Percentiles rank a stretch among this genome's conserved stretches.
Evolutionary conservation across 2,797 vertebrate genomes (phyloP).

Genomic region (Ciconia nigra): DNA sequence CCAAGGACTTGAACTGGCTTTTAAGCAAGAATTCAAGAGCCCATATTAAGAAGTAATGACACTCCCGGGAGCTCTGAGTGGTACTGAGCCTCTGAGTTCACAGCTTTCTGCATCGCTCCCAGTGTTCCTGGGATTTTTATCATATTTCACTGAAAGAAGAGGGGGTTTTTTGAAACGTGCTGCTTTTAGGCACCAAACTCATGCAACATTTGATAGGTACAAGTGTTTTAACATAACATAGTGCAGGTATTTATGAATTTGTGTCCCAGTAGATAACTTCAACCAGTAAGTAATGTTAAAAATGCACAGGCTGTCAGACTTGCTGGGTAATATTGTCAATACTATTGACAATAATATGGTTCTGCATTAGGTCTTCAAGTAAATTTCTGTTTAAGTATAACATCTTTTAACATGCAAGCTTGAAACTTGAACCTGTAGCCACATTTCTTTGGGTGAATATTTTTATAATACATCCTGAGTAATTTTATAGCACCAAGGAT

Average conservation of each 20-base stretch:
- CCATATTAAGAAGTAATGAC: not conserved
- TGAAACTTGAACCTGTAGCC: not conserved
- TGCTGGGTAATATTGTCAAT: not conserved
- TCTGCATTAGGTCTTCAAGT: not conserved
- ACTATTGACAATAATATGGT: not conserved
- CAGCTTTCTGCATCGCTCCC: not conserved
- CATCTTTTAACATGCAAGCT: not conserved
- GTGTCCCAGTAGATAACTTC: not conserved
- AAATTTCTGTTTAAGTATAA: not conserved
- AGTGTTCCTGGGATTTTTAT: not conserved
- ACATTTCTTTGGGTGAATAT: not conserved
- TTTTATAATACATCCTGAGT: not conserved
- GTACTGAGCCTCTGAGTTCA: not conserved
- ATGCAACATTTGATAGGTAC: not conserved
- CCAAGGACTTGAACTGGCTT: not conserved
- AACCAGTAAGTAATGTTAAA: not conserved
- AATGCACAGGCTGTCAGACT: not conserved
- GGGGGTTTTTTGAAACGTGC: not conserved
- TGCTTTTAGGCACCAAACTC: not conserved
- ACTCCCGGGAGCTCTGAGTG: not conserved
- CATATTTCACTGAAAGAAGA: not conserved
- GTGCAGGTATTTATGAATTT: not conserved
- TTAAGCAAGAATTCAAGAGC: not conserved
- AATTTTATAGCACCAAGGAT: not conserved
- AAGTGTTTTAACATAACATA: not conserved